Conservation (phyloP, 2,797 vertebrate genomes). For the Sebastolobus altivelis region DNA sequence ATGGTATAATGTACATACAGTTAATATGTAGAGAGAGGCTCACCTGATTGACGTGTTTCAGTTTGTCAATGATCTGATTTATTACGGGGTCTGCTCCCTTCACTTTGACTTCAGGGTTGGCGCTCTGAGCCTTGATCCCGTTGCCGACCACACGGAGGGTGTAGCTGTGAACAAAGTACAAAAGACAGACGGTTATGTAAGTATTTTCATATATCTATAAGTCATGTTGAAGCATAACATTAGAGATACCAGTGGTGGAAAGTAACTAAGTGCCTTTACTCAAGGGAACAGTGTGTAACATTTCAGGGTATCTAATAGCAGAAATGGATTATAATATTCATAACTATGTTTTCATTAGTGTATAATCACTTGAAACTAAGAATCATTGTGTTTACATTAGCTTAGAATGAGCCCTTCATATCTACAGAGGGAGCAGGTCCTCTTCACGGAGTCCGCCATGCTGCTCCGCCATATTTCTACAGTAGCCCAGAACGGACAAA, state of each 20-base stretch:
- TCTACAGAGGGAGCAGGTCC: no score
- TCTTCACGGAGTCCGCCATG: no score
- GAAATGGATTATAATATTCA: no score
- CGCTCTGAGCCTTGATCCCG: constrained; percentile 90
- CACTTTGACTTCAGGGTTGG: constrained; percentile 92
- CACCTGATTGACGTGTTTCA: constrained; percentile 94
- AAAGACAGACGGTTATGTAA: constrained; percentile 9
- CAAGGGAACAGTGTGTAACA: no score
- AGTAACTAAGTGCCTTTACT: not conserved
- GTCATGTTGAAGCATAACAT: not conserved
- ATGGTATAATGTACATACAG: not conserved
- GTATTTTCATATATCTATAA: not conserved
- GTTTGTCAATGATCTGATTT: constrained; percentile 93
- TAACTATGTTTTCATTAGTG: no score
- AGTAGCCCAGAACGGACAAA: no score
- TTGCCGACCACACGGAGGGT: constrained; percentile 89
- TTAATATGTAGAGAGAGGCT: constrained; percentile 49
- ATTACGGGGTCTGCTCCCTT: constrained; percentile 89
- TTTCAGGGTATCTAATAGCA: no score
- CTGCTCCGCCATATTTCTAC: no score
- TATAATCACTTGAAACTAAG: no score
- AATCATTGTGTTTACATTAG: no score
- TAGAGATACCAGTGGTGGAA: not conserved
- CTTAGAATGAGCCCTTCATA: no score
- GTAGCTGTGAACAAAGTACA: constrained; percentile 81